Conservation (phyloP, 2,113 vertebrate species). For the Opisthocomus hoazin region DNA sequence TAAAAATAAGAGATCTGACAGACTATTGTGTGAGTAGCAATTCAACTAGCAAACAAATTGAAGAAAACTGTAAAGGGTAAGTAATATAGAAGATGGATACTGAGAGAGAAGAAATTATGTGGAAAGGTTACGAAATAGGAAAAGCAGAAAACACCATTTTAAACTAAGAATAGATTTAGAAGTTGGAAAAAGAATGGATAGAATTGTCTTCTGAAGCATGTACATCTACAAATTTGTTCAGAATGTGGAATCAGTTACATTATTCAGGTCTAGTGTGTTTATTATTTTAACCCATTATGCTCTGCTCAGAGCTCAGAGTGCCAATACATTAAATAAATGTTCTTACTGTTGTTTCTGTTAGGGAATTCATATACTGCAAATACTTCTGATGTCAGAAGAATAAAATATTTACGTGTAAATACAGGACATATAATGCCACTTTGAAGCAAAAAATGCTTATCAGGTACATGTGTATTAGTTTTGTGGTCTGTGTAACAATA, state of each 20-base stretch:
- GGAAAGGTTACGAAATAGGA: not conserved
- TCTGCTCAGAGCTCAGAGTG: not conserved
- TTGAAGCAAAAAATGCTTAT: not conserved
- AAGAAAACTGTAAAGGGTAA: not conserved
- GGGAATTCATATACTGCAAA: not conserved
- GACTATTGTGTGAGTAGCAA: not conserved
- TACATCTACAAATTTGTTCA: constrained; percentile 7
- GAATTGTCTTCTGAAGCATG: constrained; percentile 20
- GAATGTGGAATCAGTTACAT: not conserved
- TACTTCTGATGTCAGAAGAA: not conserved
- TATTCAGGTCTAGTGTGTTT: not conserved
- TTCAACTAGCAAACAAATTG: not conserved
- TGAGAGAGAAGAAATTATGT: not conserved
- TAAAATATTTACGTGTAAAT: not conserved
- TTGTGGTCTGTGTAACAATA: not conserved
- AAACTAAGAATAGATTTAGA: constrained; percentile 1
- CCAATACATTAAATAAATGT: not conserved
- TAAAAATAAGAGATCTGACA: not conserved
- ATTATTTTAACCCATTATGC: constrained; percentile 29
- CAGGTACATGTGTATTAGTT: not conserved
- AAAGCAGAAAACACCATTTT: not conserved
- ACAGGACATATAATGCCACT: not conserved
- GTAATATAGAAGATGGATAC: not conserved
- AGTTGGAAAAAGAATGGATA: not conserved
- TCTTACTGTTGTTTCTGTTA: not conserved